Evolutionary conservation across 2,888 invertebrate genomes (phyloP).

Genomic region (Monoplex corrugatus): DNA sequence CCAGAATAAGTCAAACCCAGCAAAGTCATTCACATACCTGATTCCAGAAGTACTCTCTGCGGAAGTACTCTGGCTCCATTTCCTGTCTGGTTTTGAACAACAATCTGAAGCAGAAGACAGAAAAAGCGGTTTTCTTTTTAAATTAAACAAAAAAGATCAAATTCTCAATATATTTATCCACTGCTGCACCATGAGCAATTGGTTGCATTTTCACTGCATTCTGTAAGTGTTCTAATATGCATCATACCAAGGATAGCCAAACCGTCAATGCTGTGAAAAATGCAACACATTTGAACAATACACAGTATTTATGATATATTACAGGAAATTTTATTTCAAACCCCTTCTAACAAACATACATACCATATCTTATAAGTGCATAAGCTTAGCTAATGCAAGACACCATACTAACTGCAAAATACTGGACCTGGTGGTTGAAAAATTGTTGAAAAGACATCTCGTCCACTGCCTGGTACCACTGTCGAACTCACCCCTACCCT

Average conservation of each 20-base stretch:
- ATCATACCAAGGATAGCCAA: too few species aligned
- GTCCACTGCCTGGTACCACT: not conserved
- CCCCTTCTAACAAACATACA: not conserved
- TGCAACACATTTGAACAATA: not conserved
- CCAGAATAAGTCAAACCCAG: not conserved
- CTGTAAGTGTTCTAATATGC: not conserved
- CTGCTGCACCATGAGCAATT: not conserved
- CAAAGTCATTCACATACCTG: slow-evolving; percentile 59
- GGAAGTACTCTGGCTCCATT: slow-evolving; percentile 59
- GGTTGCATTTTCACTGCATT: not conserved
- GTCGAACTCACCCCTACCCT: too few species aligned
- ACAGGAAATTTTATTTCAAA: not conserved
- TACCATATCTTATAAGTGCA: not conserved
- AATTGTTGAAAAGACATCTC: too few species aligned
- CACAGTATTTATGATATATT: not conserved
- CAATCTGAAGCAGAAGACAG: slow-evolving; percentile 60
- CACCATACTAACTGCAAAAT: too few species aligned
- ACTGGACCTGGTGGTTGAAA: not conserved
- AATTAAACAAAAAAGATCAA: not conserved
- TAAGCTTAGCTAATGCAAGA: not conserved
- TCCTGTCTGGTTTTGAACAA: slow-evolving; percentile 67
- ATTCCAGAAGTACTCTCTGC: slow-evolving; percentile 70
- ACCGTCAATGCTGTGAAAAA: not conserved
- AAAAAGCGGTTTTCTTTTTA: not conserved
- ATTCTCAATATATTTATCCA: not conserved